Conservation (phyloP, 1,140 invertebrate genomes). For the Pseudomyrmex cubaensis region DNA sequence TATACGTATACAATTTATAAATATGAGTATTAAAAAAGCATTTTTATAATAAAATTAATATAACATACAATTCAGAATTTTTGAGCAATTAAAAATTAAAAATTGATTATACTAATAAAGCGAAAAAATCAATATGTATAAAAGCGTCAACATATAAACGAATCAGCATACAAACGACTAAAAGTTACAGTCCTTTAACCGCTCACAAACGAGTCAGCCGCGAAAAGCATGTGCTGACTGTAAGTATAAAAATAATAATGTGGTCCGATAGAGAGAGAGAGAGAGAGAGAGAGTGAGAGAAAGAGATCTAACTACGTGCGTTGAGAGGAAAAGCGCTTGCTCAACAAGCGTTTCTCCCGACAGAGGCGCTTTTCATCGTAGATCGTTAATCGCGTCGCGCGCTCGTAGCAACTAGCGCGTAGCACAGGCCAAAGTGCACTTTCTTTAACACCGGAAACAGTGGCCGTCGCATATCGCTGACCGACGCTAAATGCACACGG, state of each 20-base stretch:
- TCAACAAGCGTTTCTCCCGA: slow-evolving; percentile 54
- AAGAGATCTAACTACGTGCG: not conserved
- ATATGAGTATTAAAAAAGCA: no score
- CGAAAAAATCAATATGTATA: not conserved
- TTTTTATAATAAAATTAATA: not conserved
- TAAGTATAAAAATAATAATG: slow-evolving; percentile 30
- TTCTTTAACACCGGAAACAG: slow-evolving; percentile 63
- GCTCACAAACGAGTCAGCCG: not conserved
- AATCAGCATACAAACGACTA: not conserved
- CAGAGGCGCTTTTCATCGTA: slow-evolving; percentile 54
- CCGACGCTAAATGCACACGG: slow-evolving; percentile 79
- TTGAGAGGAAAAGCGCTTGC: slow-evolving; percentile 48
- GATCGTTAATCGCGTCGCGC: slow-evolving; percentile 58
- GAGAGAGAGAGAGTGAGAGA: no score
- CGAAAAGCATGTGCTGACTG: not conserved
- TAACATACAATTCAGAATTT: not conserved
- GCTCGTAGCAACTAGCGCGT: slow-evolving; percentile 38
- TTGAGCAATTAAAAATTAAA: not conserved
- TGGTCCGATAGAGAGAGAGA: not conserved
- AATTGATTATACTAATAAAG: no score
- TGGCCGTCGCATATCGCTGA: slow-evolving; percentile 67
- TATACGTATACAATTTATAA: not conserved
- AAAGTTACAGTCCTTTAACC: not conserved
- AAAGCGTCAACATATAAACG: not conserved
- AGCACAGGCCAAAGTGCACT: slow-evolving; percentile 58